Percentiles rank a stretch among this genome's conserved stretches.
phyloP scores from a whole-genome alignment of 2,797 vertebrate genomes.

The Podarcis siculus region DNA sequence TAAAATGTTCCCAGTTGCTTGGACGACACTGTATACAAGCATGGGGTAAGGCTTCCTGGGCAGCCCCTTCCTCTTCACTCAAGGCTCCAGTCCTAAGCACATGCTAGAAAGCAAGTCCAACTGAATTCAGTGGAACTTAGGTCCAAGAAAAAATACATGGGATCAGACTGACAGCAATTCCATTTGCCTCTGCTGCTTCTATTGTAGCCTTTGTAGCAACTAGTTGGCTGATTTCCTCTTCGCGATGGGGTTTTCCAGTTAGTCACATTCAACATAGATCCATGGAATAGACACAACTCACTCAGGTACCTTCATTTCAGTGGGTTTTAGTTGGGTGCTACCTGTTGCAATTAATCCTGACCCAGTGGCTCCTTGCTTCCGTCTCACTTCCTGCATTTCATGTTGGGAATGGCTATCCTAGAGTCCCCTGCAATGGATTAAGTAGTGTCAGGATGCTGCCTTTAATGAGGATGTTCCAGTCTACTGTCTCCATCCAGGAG shows the following conservation, averaged over 20 bases:
- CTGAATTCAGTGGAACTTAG: neutral
- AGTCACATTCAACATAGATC: no score
- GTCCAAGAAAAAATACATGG: neutral
- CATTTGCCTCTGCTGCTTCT: neutral
- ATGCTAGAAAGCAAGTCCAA: neutral
- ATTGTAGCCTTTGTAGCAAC: neutral
- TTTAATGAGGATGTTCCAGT: neutral
- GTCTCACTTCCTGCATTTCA: neutral
- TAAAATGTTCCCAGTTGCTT: slow-evolving; percentile 67
- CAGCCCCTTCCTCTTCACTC: neutral
- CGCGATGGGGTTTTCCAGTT: no score
- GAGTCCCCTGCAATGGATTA: neutral
- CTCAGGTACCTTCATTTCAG: no score
- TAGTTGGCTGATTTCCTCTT: neutral
- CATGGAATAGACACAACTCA: no score
- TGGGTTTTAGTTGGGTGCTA: no score
- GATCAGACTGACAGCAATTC: neutral
- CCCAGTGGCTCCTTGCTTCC: neutral
- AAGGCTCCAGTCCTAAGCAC: neutral
- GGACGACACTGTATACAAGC: slow-evolving; percentile 73
- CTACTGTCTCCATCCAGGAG: neutral
- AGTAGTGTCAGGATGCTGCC: neutral
- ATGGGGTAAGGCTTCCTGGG: slow-evolving; percentile 69
- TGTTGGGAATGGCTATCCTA: neutral
- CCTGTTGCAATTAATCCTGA: neutral